Percentiles rank a stretch among this genome's conserved stretches.
Conservation (phyloP, 2,797 vertebrate genomes). For the Synanceia verrucosa region DNA sequence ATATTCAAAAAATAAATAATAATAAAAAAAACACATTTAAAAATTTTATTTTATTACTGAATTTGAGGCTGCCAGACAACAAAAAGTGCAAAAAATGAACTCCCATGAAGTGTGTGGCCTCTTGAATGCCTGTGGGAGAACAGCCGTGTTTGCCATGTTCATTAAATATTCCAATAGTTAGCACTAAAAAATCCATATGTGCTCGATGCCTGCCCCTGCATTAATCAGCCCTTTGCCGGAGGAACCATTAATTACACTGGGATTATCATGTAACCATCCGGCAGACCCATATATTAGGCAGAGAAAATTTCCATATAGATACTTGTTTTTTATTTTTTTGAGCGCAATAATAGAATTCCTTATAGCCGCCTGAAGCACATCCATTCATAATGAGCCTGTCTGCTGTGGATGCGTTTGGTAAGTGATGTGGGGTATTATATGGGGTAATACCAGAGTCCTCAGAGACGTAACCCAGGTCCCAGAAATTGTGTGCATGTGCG, state of each 20-base stretch:
- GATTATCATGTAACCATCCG: conserved; percentile 68
- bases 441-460: conserved; percentile 55
- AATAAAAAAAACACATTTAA: background rate
- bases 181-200: conserved; percentile 53
- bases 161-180: conserved; percentile 57
- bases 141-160: conserved; percentile 39
- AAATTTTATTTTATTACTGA: background rate
- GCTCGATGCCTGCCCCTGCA: conserved; percentile 53
- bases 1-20: background rate
- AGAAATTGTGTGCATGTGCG: conserved; percentile 21
- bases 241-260: conserved; percentile 69
- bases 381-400: conserved; percentile 66
- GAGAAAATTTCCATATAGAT: conserved; percentile 70
- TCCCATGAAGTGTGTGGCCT: background rate
- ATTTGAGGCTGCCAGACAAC: background rate
- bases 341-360: conserved; percentile 72
- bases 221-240: conserved; percentile 55
- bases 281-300: conserved; percentile 46
- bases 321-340: conserved; percentile 56
- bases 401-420: conserved; percentile 58
- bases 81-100: background rate
- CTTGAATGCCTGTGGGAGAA: conserved; percentile 3
- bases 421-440: conserved; percentile 62
- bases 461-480: conserved; percentile 55
- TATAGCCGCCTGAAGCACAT: conserved; percentile 69